These are phyloP conservation scores for Ardeotis arabs DNA, from an alignment of 2,113 vertebrate species.

Conservation along the genomic window DNA sequence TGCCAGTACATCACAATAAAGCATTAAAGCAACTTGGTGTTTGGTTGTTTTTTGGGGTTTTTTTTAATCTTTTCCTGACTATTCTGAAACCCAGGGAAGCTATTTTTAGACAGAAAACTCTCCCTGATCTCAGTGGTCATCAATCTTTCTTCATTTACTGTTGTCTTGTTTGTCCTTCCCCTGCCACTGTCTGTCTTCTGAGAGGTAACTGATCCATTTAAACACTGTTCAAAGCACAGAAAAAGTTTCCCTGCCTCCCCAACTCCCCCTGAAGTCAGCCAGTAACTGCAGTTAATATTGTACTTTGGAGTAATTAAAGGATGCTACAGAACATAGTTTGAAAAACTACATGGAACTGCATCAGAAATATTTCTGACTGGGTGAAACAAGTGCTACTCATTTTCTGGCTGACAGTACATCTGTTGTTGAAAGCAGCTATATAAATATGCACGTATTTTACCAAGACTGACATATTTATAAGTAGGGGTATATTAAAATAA, in stretches of 20 bases:
- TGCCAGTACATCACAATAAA: not conserved
- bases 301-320: not conserved
- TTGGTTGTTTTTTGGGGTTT: too few species aligned
- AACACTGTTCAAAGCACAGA: not conserved
- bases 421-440: not conserved
- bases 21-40: not conserved
- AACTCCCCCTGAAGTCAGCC: not conserved
- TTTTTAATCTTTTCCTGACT: not conserved
- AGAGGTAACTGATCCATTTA: not conserved
- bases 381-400: not conserved
- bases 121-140: not conserved
- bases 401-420: not conserved
- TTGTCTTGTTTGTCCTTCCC: slow-evolving; percentile 1
- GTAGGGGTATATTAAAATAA: not conserved
- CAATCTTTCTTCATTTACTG: slow-evolving; percentile 10
- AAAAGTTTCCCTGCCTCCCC: not conserved
- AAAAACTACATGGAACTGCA: not conserved
- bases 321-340: not conserved
- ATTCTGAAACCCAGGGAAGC: not conserved
- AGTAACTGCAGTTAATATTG: not conserved
- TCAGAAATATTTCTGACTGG: not conserved
- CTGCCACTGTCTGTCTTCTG: not conserved
- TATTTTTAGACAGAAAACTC: slow-evolving; percentile 6
- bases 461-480: not conserved
- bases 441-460: not conserved